A percentile compares a stretch with the other conserved stretches of the same genome.
These are phyloP conservation scores for Pagrus major DNA, from an alignment of 2,113 vertebrate species.

Conservation along the genomic window DNA sequence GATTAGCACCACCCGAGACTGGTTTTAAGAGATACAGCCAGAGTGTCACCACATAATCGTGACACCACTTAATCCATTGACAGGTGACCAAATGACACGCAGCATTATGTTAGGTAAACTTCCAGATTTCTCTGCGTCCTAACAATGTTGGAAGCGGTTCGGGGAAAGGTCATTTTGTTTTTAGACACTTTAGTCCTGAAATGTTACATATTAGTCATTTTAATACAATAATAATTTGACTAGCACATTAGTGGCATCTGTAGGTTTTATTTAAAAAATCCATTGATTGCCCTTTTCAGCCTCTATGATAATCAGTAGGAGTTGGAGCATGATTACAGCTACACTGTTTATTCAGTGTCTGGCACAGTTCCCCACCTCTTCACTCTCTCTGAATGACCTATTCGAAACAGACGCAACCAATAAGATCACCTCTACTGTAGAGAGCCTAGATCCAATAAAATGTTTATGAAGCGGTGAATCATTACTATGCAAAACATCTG, in stretches of 20 bases:
- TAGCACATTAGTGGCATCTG: neutral
- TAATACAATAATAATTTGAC: neutral
- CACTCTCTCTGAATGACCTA: neutral
- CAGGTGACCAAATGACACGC: too few relatives aligned
- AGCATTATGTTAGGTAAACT: too few relatives aligned
- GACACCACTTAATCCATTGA: too few relatives aligned
- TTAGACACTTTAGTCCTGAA: too few relatives aligned
- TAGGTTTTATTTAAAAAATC: neutral
- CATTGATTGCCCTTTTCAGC: neutral
- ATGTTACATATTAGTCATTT: too few relatives aligned
- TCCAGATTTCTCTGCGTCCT: too few relatives aligned
- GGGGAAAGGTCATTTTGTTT: too few relatives aligned
- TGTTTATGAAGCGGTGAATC: conserved; percentile 6
- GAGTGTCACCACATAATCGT: too few relatives aligned
- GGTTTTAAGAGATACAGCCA: too few relatives aligned
- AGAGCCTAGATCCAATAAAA: neutral
- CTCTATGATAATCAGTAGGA: neutral
- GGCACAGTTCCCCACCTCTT: neutral
- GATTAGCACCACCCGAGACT: too few relatives aligned
- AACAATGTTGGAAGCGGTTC: too few relatives aligned
- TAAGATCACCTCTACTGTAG: neutral
- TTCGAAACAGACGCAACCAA: conserved; percentile 14
- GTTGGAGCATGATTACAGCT: neutral
- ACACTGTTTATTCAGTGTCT: neutral
- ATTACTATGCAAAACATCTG: conserved; percentile 13